Percentiles rank a stretch among this genome's conserved stretches.
These are phyloP conservation scores for Haplochromis burtoni DNA, from an alignment of 2,113 vertebrate species.

Conservation along the genomic window DNA sequence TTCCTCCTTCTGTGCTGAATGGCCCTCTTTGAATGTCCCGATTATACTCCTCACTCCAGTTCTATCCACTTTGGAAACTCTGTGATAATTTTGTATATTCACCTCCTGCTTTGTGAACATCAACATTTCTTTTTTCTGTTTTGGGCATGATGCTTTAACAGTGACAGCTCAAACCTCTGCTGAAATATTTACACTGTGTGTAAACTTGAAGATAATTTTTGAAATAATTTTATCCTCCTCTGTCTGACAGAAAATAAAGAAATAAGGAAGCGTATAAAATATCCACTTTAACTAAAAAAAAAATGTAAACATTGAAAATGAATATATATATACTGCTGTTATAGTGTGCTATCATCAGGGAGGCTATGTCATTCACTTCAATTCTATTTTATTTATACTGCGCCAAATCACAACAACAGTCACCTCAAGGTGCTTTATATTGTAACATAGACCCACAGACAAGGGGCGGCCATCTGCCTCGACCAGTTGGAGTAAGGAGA, in stretches of 20 bases:
- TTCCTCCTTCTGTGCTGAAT: background rate
- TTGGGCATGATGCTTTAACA: background rate
- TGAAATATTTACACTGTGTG: background rate
- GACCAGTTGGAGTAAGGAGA: background rate
- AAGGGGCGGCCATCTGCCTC: background rate
- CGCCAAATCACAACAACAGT: background rate
- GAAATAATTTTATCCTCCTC: background rate
- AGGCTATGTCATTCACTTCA: background rate
- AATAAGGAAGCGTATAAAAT: background rate
- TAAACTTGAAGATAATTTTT: background rate
- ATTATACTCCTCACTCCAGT: background rate
- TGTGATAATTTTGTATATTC: background rate
- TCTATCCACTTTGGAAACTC: background rate
- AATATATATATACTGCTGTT: background rate
- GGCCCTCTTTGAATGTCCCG: background rate
- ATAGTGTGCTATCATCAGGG: background rate
- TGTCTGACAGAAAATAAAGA: background rate
- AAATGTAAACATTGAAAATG: background rate
- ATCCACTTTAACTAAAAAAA: background rate
- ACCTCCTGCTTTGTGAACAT: background rate
- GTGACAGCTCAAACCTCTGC: background rate
- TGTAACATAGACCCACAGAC: background rate
- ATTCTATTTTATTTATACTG: background rate
- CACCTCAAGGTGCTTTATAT: background rate
- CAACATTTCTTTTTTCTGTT: background rate